These are phyloP conservation scores for Pangasius mekongensis DNA, from an alignment of 2,797 vertebrate species.

Conservation along the genomic window DNA sequence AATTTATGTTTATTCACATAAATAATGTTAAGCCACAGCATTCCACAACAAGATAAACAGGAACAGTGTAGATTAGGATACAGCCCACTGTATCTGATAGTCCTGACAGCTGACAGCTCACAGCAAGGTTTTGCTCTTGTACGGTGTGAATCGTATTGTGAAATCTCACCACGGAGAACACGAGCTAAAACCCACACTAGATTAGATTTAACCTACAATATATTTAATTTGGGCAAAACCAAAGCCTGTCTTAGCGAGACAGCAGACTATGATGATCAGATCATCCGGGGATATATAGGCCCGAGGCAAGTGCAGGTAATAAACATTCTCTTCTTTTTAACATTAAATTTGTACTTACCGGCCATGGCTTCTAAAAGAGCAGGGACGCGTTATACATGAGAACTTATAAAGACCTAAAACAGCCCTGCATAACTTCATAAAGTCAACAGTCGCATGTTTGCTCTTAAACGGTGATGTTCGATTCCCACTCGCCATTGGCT, in stretches of 20 bases:
- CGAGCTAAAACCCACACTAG: neutral
- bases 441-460: neutral
- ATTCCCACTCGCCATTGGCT: neutral
- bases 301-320: neutral
- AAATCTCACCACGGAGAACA: neutral
- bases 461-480: neutral
- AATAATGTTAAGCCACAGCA: neutral
- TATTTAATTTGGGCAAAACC: neutral
- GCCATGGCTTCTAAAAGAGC: slow-evolving; percentile 39
- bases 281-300: neutral
- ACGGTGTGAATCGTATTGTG: neutral
- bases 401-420: neutral
- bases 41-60: neutral
- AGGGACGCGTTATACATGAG: neutral
- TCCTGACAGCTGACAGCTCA: neutral
- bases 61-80: neutral
- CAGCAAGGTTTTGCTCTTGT: neutral
- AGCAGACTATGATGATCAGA: neutral
- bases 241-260: neutral
- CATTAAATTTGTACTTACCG: slow-evolving; percentile 48
- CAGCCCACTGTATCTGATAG: neutral
- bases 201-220: neutral
- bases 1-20: neutral
- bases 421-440: neutral
- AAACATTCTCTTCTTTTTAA: neutral